Conservation (phyloP, 2,797 vertebrate genomes). For the Anguilla anguilla region DNA sequence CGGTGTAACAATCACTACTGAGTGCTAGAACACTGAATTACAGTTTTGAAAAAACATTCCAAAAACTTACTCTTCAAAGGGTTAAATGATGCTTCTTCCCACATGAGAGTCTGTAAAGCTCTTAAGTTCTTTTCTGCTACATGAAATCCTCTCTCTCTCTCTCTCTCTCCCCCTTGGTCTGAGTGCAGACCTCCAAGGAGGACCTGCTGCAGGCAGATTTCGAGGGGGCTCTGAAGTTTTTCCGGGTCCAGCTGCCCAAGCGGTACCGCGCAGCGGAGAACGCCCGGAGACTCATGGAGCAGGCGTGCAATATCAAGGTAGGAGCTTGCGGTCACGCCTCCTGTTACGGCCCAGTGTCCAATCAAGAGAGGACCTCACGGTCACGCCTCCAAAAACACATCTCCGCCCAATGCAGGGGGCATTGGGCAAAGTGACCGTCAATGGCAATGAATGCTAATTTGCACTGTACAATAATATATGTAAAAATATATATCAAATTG, state of each 20-base stretch:
- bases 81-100: neutral
- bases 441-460: too few relatives aligned
- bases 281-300: conserved; percentile 94
- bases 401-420: neutral
- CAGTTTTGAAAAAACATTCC: too few relatives aligned
- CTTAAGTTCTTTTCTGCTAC: neutral
- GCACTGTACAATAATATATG: too few relatives aligned
- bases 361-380: neutral
- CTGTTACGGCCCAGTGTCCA: neutral
- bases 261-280: conserved; percentile 97
- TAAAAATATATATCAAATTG: too few relatives aligned
- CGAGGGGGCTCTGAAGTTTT: conserved; percentile 98
- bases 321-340: conserved; percentile 29
- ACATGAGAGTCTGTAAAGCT: neutral
- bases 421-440: neutral
- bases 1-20: too few relatives aligned
- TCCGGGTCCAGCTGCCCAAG: conserved; percentile 96
- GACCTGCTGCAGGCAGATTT: conserved; percentile 98
- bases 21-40: too few relatives aligned
- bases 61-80: too few relatives aligned
- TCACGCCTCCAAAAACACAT: neutral
- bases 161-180: conserved; percentile 26
- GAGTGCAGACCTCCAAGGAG: conserved; percentile 92
- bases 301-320: conserved; percentile 99
- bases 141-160: neutral